A percentile compares a stretch with the other conserved stretches of the same genome.
phyloP scores from a whole-genome alignment of 1,140 invertebrate species.

The Agrilus planipennis region DNA sequence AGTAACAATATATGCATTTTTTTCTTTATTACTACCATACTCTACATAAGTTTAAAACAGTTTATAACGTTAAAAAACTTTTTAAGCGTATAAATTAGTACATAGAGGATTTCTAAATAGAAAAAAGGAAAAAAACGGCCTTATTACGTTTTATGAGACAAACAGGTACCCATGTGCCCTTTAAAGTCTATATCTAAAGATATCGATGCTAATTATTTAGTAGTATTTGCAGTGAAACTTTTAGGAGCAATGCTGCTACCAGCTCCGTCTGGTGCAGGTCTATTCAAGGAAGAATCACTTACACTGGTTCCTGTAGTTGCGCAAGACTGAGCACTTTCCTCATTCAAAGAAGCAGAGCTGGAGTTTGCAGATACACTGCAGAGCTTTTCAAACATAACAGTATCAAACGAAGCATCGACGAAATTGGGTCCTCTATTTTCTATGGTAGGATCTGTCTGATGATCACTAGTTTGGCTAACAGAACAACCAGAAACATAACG shows the following conservation, averaged over 20 bases:
- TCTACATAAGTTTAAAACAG: no score
- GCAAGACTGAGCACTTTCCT: no score
- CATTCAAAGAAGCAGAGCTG: conserved; percentile 8
- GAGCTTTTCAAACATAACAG: conserved; percentile 15
- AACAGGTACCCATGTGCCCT: no score
- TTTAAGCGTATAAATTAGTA: no score
- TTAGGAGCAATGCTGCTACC: conserved; percentile 8
- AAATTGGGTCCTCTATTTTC: conserved; percentile 10
- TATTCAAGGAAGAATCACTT: conserved; percentile 13
- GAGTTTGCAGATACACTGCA: conserved; percentile 15
- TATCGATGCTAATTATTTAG: no score
- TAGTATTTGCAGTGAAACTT: neutral
- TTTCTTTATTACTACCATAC: no score
- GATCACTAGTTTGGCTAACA: conserved; percentile 1
- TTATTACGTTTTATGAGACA: no score
- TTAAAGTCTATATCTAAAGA: no score
- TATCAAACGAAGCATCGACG: conserved; percentile 16
- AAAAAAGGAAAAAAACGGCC: no score
- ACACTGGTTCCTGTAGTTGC: conserved; percentile 13
- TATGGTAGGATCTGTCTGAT: neutral
- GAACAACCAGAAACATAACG: conserved; percentile 29
- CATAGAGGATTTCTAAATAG: no score
- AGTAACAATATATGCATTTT: no score
- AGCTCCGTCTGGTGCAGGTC: conserved; percentile 22
- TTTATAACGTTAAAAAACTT: no score